Evolutionary conservation across 2,888 invertebrate species (phyloP).

Genomic region (Chymomyza fuscimana): DNA sequence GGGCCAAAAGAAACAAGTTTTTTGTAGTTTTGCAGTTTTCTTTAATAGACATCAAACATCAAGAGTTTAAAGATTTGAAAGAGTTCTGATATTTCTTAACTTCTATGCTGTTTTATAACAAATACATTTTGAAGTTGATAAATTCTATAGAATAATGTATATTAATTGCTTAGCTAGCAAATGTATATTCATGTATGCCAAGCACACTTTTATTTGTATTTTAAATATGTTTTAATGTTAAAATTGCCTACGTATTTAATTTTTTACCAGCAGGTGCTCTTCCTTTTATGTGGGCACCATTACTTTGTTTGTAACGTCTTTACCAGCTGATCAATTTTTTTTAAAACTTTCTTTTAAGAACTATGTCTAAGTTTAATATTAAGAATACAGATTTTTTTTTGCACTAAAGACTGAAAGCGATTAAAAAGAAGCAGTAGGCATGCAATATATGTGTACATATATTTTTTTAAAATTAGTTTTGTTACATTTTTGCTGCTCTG

Average conservation of each 20-base stretch:
- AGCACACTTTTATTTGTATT: background rate
- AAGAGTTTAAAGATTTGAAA: constrained; percentile 62
- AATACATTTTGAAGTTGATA: background rate
- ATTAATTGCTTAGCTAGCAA: too few species aligned
- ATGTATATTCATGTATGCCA: background rate
- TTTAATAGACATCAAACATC: constrained; percentile 68
- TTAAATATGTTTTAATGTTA: background rate
- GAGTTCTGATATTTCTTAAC: constrained; percentile 18
- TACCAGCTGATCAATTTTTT: background rate
- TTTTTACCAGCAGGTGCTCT: background rate
- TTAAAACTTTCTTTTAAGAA: background rate
- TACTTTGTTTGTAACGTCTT: background rate
- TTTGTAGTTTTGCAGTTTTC: constrained; percentile 31
- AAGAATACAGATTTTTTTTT: background rate
- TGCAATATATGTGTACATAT: too few species aligned
- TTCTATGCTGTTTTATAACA: background rate
- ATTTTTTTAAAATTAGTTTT: too few species aligned
- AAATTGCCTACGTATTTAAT: background rate
- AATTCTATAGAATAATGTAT: background rate
- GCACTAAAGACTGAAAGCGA: too few species aligned
- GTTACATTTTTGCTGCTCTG: too few species aligned
- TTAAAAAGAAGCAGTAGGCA: too few species aligned
- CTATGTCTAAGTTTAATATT: background rate
- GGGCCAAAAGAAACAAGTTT: background rate
- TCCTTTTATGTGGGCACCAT: background rate